Base-by-base conservation (phyloP, 1,140 invertebrate species). In the Hesperophylax magnus region DNA sequence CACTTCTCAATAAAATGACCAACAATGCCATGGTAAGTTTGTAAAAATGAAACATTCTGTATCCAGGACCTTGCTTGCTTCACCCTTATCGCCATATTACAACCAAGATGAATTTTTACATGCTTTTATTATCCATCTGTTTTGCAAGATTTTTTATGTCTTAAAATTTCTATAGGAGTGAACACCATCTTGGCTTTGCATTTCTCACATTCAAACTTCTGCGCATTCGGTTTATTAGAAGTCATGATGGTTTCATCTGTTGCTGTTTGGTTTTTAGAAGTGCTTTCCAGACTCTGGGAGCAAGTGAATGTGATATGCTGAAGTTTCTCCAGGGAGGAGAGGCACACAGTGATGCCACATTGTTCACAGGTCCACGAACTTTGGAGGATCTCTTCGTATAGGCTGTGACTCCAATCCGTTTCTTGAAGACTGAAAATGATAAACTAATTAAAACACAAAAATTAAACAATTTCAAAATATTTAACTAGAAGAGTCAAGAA, bases 151-250 rank as follows among this genome's bases (percentile, higher is more conserved):
- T 93, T 94, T 85, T 92, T 94, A 88, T 96, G 95, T 80, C 91
- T 94, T 81, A 96, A 88, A 87, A 95, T 93, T 86, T 96, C 94
- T 52, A 94, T 92, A 8, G 93, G 93, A 18, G 95, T 95, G 56
- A 97, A 88, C 79, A 92, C 91, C 54, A 97, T 88, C n/a, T 89
- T 90, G 86, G 93, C 87, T 24, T 92, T 88, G 90, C 97, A 98
- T 65, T 88, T 89, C 7, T 91, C 85, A 89, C 97, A 98, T 81
- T 92, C 89, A 87, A 94, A 97, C 56, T 90, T 86, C 88, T 93
- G 93, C 14, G 92, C 90, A 85, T 95, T 94, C 20, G 93, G 90
- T 81, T 88, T 88, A 85, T 88, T 90, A 76, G 84, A 69, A 74
- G 58, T 54, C 74, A 81, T 81, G 79, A 86, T 83, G 7, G 85